Evolutionary conservation across 2,888 invertebrate genomes (phyloP).

Genomic region (Drosophila pseudotalamancana): DNA sequence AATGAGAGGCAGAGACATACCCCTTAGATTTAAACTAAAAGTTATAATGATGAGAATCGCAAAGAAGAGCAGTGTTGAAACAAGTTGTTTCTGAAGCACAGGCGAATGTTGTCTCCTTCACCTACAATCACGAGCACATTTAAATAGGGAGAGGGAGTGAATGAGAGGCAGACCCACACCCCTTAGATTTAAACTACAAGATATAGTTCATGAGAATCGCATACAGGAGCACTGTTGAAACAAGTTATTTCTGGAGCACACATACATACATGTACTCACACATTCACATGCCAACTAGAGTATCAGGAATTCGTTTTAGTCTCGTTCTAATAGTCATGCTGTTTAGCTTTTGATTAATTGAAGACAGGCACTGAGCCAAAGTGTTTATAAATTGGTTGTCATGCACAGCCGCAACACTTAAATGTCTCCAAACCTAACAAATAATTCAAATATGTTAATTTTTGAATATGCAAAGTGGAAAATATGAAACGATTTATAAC

Average conservation of each 20-base stretch:
- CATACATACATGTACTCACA: not conserved
- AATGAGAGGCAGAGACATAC: not conserved
- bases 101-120: too few species aligned
- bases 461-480: slow-evolving; percentile 36
- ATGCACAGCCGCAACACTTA: slow-evolving; percentile 5
- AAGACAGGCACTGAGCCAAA: slow-evolving; percentile 23
- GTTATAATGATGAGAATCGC: slow-evolving; percentile 1
- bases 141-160: not conserved
- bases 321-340: not conserved
- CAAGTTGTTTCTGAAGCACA: not conserved
- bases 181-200: too few species aligned
- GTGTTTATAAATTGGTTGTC: slow-evolving; percentile 31
- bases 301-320: not conserved
- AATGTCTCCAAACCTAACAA: slow-evolving; percentile 13
- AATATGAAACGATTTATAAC: slow-evolving; percentile 45
- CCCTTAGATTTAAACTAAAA: too few species aligned
- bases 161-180: not conserved
- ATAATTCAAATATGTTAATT: slow-evolving; percentile 32
- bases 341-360: slow-evolving; percentile 37
- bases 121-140: too few species aligned
- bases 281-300: not conserved
- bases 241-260: not conserved
- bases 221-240: not conserved
- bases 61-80: not conserved
- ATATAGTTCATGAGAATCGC: slow-evolving; percentile 1